Base-by-base conservation (phyloP, 2,113 vertebrate genomes). In the Silurus meridionalis region DNA sequence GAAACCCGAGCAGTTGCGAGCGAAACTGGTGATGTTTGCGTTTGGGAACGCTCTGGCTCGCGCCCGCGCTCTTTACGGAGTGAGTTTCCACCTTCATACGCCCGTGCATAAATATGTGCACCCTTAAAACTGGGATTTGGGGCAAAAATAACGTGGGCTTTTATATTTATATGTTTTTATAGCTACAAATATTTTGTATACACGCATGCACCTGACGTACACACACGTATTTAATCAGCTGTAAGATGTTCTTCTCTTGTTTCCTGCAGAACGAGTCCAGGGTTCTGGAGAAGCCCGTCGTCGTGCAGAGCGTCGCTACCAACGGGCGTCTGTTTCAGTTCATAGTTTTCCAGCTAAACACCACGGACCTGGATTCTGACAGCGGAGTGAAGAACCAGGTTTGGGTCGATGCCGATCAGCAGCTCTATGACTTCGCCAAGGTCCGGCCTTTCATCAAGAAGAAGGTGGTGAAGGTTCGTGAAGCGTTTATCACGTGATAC, bases 341-440 rank as follows among this genome's bases (percentile, higher is more conserved):
- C 21, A 74, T 96, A 90, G 94, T 97, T 71, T 96, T 98, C 91
- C 97, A 98, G 93, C 94, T 98, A 85, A 98, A 98, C 91, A 98
- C 96, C 60, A 96, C 96, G 14, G 95, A 96, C 81, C 92, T 98
- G 0, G 89, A 90, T 23, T 90, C 93, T 48, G 93, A 92, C 0
- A 90, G 92, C 2, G 96, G 97, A 0, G 10, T 97, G 74, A 97
- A 97, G 91, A 98, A 98, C 88, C 90, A 96, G 23, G 94, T 94
- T 23, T 98, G 97, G 97, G 84, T 97, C 85, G 97, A 97, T 4
- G 87, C 91, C 21, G 95, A 97, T 83, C 94, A 93, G 0, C 91
- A 91, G 2, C 94, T 98, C 15, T 98, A 97, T 53, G 95, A 96
- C 7, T 95, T 91, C 80, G 94, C 94, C 13, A 96, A 95, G 89